Evolutionary conservation across 2,113 vertebrate genomes (phyloP).

Genomic region (Cinclus cinclus): DNA sequence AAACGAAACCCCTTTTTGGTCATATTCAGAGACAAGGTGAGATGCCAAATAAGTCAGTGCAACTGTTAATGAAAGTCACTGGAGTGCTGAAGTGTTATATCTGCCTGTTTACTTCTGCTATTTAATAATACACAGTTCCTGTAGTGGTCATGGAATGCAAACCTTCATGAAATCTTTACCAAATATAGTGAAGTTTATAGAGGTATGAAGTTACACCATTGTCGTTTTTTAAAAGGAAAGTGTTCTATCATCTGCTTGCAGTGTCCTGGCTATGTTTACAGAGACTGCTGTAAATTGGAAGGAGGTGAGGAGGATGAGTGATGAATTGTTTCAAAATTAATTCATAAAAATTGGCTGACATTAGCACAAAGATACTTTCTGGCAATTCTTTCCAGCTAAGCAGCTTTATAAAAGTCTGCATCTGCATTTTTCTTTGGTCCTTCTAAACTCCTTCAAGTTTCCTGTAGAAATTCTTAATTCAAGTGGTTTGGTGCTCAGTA

Average conservation of each 20-base stretch:
- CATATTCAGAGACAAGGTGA: neutral
- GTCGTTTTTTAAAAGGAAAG: constrained; percentile 60
- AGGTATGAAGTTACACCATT: neutral
- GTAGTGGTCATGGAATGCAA: neutral
- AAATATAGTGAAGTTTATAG: constrained; percentile 56
- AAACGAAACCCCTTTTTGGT: neutral
- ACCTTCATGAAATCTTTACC: constrained; percentile 14
- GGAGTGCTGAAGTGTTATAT: neutral
- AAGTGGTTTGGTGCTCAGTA: neutral
- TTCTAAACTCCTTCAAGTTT: neutral
- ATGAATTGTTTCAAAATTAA: neutral
- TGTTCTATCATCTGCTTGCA: neutral
- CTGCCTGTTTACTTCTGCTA: neutral
- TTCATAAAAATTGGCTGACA: neutral
- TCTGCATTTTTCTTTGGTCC: neutral
- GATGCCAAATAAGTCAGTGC: neutral
- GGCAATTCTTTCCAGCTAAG: neutral
- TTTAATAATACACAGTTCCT: neutral
- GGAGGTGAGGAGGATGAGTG: neutral
- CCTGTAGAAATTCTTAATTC: neutral
- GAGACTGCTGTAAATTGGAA: constrained; percentile 12
- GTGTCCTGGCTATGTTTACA: constrained; percentile 29
- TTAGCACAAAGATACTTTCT: neutral
- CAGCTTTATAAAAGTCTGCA: neutral
- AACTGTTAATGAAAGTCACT: neutral